Evolutionary conservation across 2,797 vertebrate genomes (phyloP).

Genomic region (Sardinella longiceps): DNA sequence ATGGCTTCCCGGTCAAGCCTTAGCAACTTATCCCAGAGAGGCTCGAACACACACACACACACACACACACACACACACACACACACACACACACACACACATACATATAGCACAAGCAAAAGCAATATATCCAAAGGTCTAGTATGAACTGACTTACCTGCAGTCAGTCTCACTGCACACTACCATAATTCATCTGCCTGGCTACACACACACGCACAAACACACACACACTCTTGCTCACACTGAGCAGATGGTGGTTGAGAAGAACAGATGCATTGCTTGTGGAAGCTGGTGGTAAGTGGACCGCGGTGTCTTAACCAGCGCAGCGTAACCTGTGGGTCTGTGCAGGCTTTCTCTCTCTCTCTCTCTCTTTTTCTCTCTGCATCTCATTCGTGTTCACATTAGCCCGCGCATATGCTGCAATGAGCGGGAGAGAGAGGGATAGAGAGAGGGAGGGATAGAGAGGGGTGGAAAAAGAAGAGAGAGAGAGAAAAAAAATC

Average conservation of each 20-base stretch:
- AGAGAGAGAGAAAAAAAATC: background rate
- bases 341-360: background rate
- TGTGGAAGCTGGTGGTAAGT: slow-evolving; percentile 30
- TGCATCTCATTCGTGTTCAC: slow-evolving; percentile 20
- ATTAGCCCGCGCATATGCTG: slow-evolving; percentile 31
- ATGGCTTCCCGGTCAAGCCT: background rate
- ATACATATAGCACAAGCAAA: slow-evolving; percentile 22
- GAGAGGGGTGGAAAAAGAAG: background rate
- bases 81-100: slow-evolving; percentile 26
- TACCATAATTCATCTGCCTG: background rate
- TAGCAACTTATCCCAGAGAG: background rate
- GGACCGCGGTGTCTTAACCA: slow-evolving; percentile 32
- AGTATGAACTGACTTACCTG: background rate
- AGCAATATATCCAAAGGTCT: background rate
- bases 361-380: background rate
- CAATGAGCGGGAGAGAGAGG: background rate
- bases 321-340: slow-evolving; percentile 26
- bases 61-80: slow-evolving; percentile 13
- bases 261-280: slow-evolving; percentile 40
- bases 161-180: slow-evolving; percentile 4
- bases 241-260: slow-evolving; percentile 46
- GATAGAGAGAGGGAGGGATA: background rate
- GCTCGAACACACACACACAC: background rate
- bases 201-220: slow-evolving; percentile 15
- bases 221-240: background rate